These are phyloP conservation scores for Atlantisia rogersi DNA, from an alignment of 2,113 vertebrate genomes.

Conservation along the genomic window DNA sequence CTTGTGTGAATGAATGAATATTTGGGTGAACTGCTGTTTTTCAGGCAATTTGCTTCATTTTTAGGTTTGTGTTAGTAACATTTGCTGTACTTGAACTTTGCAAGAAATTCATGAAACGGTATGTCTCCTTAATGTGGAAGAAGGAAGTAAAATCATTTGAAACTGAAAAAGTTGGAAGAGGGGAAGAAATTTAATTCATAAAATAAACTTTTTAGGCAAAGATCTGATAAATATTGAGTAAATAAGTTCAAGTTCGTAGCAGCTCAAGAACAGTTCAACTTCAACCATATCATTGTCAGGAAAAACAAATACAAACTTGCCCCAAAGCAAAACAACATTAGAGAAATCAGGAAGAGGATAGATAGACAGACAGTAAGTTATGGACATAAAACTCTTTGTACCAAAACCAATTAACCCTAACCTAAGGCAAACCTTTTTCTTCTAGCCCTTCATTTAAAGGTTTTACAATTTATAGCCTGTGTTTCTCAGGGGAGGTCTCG, in stretches of 20 bases:
- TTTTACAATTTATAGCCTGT: slow-evolving; percentile 75
- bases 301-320: slow-evolving; percentile 69
- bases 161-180: background rate
- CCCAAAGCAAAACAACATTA: slow-evolving; percentile 66
- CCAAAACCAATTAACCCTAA: slow-evolving; percentile 76
- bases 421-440: slow-evolving; percentile 68
- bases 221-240: slow-evolving; percentile 44
- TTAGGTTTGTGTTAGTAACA: background rate
- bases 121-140: background rate
- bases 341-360: slow-evolving; percentile 71
- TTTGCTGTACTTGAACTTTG: background rate
- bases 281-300: slow-evolving; percentile 48
- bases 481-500: slow-evolving; percentile 78
- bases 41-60: background rate
- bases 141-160: background rate
- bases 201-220: background rate
- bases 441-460: slow-evolving; percentile 71
- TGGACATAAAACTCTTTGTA: slow-evolving; percentile 79
- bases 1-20: background rate
- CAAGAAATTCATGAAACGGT: background rate
- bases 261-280: slow-evolving; percentile 56
- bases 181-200: background rate
- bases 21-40: background rate
- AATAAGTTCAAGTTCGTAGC: slow-evolving; percentile 43
- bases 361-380: slow-evolving; percentile 80